Evolutionary conservation across 1,140 invertebrate genomes (phyloP).

Genomic region (Brachionus paranguensis): DNA sequence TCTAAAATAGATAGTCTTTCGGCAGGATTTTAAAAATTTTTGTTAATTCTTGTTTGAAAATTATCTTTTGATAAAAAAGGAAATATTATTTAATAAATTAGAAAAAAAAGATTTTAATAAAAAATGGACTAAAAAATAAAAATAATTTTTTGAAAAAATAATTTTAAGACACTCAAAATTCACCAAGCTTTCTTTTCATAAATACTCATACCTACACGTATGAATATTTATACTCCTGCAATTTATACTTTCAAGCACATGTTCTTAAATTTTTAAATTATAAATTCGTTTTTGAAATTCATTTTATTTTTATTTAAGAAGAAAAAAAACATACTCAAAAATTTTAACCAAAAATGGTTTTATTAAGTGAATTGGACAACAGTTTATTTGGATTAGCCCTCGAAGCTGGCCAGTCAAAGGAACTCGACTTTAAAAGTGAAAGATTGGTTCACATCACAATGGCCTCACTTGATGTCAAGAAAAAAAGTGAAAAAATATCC

Average conservation of each 20-base stretch:
- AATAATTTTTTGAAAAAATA: too few species aligned
- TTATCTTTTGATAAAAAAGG: too few species aligned
- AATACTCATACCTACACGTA: background rate
- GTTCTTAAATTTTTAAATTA: background rate
- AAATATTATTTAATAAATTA: too few species aligned
- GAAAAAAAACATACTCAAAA: background rate
- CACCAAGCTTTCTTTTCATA: background rate
- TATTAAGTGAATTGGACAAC: constrained; percentile 32
- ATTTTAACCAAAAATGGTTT: constrained; percentile 34
- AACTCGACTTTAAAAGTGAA: constrained; percentile 19
- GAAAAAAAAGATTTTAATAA: too few species aligned
- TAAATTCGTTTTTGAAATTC: background rate
- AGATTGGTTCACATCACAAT: constrained; percentile 34
- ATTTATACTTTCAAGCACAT: background rate
- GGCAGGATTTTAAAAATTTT: too few species aligned
- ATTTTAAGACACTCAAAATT: background rate
- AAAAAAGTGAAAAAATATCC: background rate
- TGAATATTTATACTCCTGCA: background rate
- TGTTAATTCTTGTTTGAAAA: too few species aligned
- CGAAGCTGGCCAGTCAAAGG: background rate
- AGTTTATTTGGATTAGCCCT: background rate
- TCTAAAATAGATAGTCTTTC: too few species aligned
- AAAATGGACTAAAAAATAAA: too few species aligned
- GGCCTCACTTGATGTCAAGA: background rate
- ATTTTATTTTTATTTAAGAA: background rate